Evolutionary conservation across 2,888 invertebrate species (phyloP).

Genomic region (Hydrotaea diabolus): DNA sequence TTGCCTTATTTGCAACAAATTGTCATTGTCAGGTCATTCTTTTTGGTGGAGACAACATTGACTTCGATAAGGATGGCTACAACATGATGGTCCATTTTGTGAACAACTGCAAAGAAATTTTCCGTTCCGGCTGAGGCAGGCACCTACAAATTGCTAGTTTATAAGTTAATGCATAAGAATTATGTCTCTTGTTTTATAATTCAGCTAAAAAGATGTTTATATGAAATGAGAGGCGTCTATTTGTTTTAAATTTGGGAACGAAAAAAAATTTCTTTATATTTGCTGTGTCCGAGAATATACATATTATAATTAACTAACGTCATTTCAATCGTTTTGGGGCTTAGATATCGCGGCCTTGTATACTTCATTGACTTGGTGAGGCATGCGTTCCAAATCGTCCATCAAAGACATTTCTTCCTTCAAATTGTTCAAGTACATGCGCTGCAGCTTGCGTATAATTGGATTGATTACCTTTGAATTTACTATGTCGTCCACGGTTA

Average conservation of each 20-base stretch:
- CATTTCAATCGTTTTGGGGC: conserved; percentile 59
- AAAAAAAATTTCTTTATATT: conserved; percentile 12
- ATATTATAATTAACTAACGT: conserved; percentile 13
- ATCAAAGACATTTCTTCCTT: conserved; percentile 74
- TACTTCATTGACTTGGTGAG: conserved; percentile 72
- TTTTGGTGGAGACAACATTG: conserved; percentile 76
- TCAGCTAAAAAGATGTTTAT: not conserved
- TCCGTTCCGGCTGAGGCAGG: conserved; percentile 62
- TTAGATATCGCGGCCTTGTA: conserved; percentile 70
- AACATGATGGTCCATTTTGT: conserved; percentile 78
- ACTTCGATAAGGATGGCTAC: conserved; percentile 78
- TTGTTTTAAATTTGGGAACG: not conserved
- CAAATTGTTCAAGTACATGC: conserved; percentile 74
- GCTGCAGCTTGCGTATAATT: conserved; percentile 74
- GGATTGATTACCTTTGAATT: conserved; percentile 75
- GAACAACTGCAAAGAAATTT: conserved; percentile 73
- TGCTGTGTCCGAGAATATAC: conserved; percentile 7
- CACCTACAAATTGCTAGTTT: not conserved
- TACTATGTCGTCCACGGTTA: conserved; percentile 72
- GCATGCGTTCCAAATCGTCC: conserved; percentile 74
- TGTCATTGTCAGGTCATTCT: too few relatives aligned
- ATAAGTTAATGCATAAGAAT: not conserved
- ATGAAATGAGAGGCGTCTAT: not conserved
- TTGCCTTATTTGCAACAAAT: too few relatives aligned
- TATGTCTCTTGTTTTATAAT: not conserved